A percentile compares a stretch with the other conserved stretches of the same genome.
These are phyloP conservation scores for Trochalopteron elliotii DNA, from an alignment of 2,113 vertebrate species.

Conservation along the genomic window DNA sequence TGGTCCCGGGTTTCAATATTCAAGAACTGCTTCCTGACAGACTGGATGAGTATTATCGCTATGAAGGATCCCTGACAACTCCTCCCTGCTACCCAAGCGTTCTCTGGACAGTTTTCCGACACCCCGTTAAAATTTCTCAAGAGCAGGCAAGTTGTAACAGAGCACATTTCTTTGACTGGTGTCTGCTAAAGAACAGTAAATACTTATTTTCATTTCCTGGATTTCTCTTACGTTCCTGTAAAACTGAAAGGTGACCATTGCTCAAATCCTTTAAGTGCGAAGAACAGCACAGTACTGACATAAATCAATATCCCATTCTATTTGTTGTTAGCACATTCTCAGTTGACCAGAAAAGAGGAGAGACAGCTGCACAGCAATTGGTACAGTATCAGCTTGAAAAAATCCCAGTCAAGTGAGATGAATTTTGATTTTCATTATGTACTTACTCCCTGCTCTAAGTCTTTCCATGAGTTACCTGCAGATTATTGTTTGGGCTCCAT, in stretches of 20 bases:
- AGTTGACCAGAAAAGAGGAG: neutral
- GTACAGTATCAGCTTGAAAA: neutral
- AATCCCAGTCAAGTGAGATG: neutral
- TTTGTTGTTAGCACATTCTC: neutral
- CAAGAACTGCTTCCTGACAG: conserved; percentile 80
- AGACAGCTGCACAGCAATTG: neutral
- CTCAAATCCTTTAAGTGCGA: neutral
- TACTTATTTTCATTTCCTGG: neutral
- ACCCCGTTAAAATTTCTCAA: conserved; percentile 82
- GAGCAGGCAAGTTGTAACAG: conserved; percentile 81
- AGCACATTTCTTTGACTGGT: neutral
- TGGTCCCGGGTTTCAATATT: conserved; percentile 85
- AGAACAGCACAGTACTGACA: neutral
- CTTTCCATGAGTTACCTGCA: neutral
- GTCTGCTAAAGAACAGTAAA: neutral
- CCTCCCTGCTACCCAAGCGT: conserved; percentile 93
- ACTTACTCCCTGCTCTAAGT: neutral
- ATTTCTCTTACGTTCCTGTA: neutral
- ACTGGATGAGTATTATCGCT: conserved; percentile 89
- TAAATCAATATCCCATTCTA: neutral
- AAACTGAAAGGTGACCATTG: neutral
- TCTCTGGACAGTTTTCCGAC: conserved; percentile 91
- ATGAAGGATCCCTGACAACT: conserved; percentile 92
- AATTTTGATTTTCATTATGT: neutral
- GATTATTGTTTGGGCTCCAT: neutral